phyloP scores from a whole-genome alignment of 1,140 invertebrate genomes.

The Drosophila elegans region DNA sequence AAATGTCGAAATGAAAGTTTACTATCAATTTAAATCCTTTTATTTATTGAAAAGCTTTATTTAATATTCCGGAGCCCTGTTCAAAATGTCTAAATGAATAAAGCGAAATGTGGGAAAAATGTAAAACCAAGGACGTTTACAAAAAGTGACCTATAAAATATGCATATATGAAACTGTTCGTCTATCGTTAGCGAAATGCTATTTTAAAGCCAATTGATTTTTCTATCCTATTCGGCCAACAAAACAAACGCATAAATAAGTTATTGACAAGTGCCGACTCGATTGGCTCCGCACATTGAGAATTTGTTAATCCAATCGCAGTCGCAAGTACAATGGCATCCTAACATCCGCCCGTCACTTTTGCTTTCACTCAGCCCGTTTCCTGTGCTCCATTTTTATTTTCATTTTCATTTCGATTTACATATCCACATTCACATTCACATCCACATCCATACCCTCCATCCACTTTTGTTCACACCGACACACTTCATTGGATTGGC shows the following conservation, averaged over 20 bases:
- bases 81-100: conserved; percentile 2
- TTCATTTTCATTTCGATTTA: background rate
- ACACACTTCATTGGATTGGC: conserved; percentile 44
- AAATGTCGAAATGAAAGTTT: background rate
- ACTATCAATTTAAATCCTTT: conserved; percentile 5
- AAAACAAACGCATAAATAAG: conserved; percentile 34
- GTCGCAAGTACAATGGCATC: conserved; percentile 33
- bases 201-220: conserved; percentile 45
- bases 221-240: background rate
- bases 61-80: conserved; percentile 5
- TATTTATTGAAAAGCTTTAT: conserved; percentile 4
- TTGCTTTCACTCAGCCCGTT: conserved; percentile 1
- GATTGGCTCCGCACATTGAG: conserved; percentile 1
- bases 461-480: conserved; percentile 14
- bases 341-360: conserved; percentile 36
- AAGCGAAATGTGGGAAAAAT: conserved; percentile 2
- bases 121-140: conserved; percentile 14
- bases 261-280: conserved; percentile 24
- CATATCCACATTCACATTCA: conserved; percentile 13
- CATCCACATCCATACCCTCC: background rate
- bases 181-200: conserved; percentile 18
- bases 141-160: conserved; percentile 26
- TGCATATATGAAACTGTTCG: conserved; percentile 16
- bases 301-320: conserved; percentile 32
- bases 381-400: conserved; percentile 3